phyloP scores from a whole-genome alignment of 2,888 invertebrate species.

The Sinhomidia bicolor region DNA sequence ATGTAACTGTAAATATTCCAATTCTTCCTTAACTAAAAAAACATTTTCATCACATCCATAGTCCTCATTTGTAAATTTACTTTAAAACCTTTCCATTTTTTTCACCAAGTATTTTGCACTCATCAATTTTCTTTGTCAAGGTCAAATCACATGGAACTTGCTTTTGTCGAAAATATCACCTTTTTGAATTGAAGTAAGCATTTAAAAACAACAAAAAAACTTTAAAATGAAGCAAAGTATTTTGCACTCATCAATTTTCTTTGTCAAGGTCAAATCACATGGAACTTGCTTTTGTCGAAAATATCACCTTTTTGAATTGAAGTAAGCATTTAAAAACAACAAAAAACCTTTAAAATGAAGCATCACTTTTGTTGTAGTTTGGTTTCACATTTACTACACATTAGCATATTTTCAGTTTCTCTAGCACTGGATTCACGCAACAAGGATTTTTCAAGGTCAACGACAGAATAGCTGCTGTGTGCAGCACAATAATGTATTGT shows the following conservation, averaged over 20 bases:
- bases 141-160: conserved; percentile 42
- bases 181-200: background rate
- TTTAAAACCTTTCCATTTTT: conserved; percentile 7
- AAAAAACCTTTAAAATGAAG: background rate
- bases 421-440: background rate
- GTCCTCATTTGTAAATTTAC: background rate
- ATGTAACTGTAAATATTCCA: background rate
- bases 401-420: background rate
- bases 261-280: conserved; percentile 52
- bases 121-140: conserved; percentile 24
- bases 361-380: background rate
- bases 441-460: conserved; percentile 58
- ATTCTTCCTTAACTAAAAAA: background rate
- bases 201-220: background rate
- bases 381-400: background rate
- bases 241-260: conserved; percentile 28
- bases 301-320: conserved; percentile 37
- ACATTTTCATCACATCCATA: conserved; percentile 1
- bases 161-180: conserved; percentile 23
- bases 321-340: background rate
- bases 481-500: conserved; percentile 7
- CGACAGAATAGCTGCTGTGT: background rate
- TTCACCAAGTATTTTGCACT: conserved; percentile 14
- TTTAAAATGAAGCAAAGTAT: background rate
- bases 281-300: background rate